Conservation (phyloP, 1,140 invertebrate species). For the Drosophila kurseongensis region DNA sequence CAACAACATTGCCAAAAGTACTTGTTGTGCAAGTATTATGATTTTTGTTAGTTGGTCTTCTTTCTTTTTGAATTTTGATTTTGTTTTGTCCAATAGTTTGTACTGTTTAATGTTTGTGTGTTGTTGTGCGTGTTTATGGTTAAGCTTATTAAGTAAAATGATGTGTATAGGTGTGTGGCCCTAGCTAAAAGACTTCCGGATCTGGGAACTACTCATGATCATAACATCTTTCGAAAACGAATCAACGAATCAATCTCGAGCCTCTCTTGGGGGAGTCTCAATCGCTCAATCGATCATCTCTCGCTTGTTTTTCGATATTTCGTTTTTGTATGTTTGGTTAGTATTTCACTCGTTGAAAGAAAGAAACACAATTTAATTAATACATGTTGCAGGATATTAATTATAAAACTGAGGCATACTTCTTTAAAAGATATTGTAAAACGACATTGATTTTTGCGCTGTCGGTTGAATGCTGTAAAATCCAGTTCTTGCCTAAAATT, state of each 20-base stretch:
- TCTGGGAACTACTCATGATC: conserved; percentile 39
- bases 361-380: conserved; percentile 76
- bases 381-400: conserved; percentile 75
- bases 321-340: conserved; percentile 44
- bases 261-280: conserved; percentile 27
- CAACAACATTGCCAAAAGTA: conserved; percentile 62
- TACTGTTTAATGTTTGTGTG: conserved; percentile 17
- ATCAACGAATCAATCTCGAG: conserved; percentile 61
- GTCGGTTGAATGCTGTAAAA: conserved; percentile 92
- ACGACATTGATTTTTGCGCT: conserved; percentile 92
- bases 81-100: conserved; percentile 16
- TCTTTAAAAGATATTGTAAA: conserved; percentile 93
- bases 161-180: conserved; percentile 34
- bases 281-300: conserved; percentile 37
- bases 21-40: conserved; percentile 57
- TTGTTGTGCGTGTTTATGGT: conserved; percentile 16
- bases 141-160: conserved; percentile 32
- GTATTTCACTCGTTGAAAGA: conserved; percentile 76
- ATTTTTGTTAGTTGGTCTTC: conserved; percentile 32
- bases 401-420: conserved; percentile 86
- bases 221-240: conserved; percentile 37
- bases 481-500: conserved; percentile 94
- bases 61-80: conserved; percentile 3
- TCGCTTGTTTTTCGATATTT: conserved; percentile 48
- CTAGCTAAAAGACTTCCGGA: conserved; percentile 48